Base-by-base conservation (phyloP, 2,797 vertebrate genomes). In the Sebastes variabilis region DNA sequence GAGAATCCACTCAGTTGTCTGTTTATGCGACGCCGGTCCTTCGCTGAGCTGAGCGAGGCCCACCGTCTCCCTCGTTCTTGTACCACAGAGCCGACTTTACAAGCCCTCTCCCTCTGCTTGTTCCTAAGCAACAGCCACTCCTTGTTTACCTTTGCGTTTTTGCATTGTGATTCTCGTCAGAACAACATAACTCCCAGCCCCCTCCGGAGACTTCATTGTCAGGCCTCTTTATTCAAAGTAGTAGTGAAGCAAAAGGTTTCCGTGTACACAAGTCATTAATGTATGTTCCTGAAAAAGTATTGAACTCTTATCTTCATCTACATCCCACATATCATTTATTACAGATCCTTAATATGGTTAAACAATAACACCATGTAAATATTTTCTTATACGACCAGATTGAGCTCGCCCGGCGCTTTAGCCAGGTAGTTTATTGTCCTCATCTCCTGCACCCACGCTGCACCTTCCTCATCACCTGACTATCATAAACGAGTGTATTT, bases 91-190 rank as follows among this genome's bases (percentile, higher is more conserved):
- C 77, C 80, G 56, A 81, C 87, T 92, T 90, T 88, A 93, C 83
- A 76, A 87, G 80, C 92, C 84, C 87, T 91, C 91, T 92, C 81
- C 86, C 85, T 88, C 84, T 42, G 80, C 80, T 58, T 84, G 93
- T 96, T 93, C 62, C 95, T 84, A 90, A 89, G 94, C 94, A 95
- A 95, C 95, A 92, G 92, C 87, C 94, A 88, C 92, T 94, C 94
- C 95, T 95, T 96, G 95, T 95, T 95, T 95, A 94, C 92, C 90
- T 92, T 92, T 90, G 81, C 85, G 84, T 93, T 95, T 94, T 95
- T 93, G 93, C 93, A 92, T 93, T 91, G 92, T 92, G 92, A 89
- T 90, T 91, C 88, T 90, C 86, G 66, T 89, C 89, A 89, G 90
- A 93, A 85, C 86, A 89, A 88, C 82, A 82, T 64, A 81, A 83